Conservation (phyloP, 2,888 invertebrate species). For the Anthrax anthrax region DNA sequence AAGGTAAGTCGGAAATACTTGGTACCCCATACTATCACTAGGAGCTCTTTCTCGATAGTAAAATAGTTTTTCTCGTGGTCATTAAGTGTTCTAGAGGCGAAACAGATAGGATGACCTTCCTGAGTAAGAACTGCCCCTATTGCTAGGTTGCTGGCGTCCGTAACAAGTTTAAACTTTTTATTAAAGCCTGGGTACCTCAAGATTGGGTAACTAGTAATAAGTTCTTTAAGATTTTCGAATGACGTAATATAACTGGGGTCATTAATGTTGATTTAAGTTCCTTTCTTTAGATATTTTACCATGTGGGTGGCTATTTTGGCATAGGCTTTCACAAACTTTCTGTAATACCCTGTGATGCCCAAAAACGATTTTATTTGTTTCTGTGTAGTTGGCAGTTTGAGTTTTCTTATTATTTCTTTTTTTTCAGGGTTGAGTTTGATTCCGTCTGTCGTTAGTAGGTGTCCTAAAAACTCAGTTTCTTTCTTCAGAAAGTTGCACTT, state of each 20-base stretch:
- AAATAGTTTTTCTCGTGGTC: slow-evolving; percentile 15
- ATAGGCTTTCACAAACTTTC: slow-evolving; percentile 1
- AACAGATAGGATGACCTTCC: slow-evolving; percentile 17
- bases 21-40: slow-evolving; percentile 20
- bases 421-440: slow-evolving; percentile 11
- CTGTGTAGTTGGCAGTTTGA: neutral
- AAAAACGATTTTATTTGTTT: slow-evolving; percentile 2
- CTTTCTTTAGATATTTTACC: slow-evolving; percentile 1
- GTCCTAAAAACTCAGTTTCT: slow-evolving; percentile 19
- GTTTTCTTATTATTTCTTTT: slow-evolving; percentile 3
- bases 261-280: neutral
- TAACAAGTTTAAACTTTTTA: slow-evolving; percentile 2
- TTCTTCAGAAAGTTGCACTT: slow-evolving; percentile 13
- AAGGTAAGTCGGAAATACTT: slow-evolving; percentile 9
- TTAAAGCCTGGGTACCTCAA: slow-evolving; percentile 1
- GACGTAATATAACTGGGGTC: slow-evolving; percentile 1
- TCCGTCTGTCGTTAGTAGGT: slow-evolving; percentile 13
- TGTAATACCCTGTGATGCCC: neutral
- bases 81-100: slow-evolving; percentile 18
- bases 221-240: slow-evolving; percentile 2
- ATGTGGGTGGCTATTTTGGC: neutral
- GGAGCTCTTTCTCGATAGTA: slow-evolving; percentile 22
- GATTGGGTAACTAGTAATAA: neutral
- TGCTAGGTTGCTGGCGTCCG: slow-evolving; percentile 16
- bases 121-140: slow-evolving; percentile 19